phyloP scores from a whole-genome alignment of 2,113 vertebrate genomes.

The Prionailurus bengalensis region DNA sequence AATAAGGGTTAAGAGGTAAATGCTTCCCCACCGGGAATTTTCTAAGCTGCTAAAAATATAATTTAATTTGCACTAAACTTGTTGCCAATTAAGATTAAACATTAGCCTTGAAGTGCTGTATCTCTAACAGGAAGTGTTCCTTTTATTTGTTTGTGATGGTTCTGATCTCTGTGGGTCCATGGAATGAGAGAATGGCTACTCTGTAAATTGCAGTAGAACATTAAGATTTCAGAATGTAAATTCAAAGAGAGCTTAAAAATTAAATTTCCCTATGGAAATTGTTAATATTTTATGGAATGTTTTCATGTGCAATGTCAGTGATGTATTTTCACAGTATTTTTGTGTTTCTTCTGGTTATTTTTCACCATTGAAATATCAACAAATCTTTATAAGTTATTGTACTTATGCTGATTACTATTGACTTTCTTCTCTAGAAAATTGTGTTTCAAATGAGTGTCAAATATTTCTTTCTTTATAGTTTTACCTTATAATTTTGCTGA shows the following conservation, averaged over 20 bases:
- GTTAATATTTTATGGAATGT: constrained; percentile 61
- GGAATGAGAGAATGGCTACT: background rate
- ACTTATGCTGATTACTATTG: background rate
- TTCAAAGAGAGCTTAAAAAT: constrained; percentile 48
- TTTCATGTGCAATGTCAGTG: constrained; percentile 48
- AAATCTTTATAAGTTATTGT: constrained; percentile 55
- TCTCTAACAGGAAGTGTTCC: constrained; percentile 49
- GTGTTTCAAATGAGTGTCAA: background rate
- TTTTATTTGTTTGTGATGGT: background rate
- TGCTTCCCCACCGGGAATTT: constrained; percentile 24
- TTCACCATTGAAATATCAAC: constrained; percentile 40
- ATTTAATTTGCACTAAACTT: constrained; percentile 75
- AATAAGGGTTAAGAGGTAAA: background rate
- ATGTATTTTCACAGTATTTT: constrained; percentile 58
- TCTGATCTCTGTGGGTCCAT: background rate
- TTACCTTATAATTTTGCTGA: constrained; percentile 62
- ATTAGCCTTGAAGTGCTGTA: constrained; percentile 69
- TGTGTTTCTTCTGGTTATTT: constrained; percentile 59
- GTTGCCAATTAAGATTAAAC: constrained; percentile 71
- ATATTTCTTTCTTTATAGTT: constrained; percentile 64
- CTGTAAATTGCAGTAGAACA: background rate
- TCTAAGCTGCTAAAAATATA: constrained; percentile 76
- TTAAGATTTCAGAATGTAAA: constrained; percentile 16
- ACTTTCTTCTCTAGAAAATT: constrained; percentile 23
- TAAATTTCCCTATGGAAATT: constrained; percentile 26